Percentiles rank a stretch among this genome's conserved stretches.
Evolutionary conservation across 2,797 vertebrate species (phyloP).

Genomic region (Eulemur rubriventer): DNA sequence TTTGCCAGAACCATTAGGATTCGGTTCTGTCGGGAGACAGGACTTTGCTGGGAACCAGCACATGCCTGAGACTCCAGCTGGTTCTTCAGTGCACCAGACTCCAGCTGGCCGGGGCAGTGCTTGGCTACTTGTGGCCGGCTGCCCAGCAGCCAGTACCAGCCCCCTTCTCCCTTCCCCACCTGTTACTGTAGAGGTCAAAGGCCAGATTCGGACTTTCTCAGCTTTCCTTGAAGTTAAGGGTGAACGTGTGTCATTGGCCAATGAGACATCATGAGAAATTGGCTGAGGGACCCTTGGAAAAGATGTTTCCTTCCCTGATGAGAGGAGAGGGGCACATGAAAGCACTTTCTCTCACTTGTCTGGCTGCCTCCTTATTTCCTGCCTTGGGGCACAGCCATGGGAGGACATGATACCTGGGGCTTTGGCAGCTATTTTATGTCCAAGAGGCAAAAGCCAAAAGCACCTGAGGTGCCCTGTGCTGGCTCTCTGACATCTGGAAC

Average conservation of each 20-base stretch:
- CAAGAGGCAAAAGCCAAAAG: not conserved
- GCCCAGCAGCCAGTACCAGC: not conserved
- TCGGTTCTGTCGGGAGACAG: not conserved
- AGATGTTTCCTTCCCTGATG: not conserved
- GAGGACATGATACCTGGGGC: not conserved
- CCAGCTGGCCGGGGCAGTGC: not conserved
- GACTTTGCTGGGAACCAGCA: too few relatives aligned
- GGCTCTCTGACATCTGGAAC: not conserved
- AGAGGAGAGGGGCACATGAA: not conserved
- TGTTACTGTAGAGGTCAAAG: not conserved
- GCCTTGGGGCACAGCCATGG: not conserved
- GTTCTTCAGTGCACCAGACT: rapidly evolving
- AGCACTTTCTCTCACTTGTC: too few relatives aligned
- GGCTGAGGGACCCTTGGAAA: not conserved
- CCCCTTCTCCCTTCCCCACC: not conserved
- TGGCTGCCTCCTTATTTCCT: not conserved
- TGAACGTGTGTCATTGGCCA: not conserved
- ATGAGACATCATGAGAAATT: not conserved
- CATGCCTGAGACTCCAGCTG: not conserved
- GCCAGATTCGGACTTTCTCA: not conserved
- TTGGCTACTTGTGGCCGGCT: not conserved
- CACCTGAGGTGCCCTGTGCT: not conserved
- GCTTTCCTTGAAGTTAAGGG: not conserved
- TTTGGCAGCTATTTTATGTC: not conserved
- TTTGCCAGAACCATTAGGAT: not conserved